Conservation (phyloP, 1,140 invertebrate species). For the Pararge aegeria region DNA sequence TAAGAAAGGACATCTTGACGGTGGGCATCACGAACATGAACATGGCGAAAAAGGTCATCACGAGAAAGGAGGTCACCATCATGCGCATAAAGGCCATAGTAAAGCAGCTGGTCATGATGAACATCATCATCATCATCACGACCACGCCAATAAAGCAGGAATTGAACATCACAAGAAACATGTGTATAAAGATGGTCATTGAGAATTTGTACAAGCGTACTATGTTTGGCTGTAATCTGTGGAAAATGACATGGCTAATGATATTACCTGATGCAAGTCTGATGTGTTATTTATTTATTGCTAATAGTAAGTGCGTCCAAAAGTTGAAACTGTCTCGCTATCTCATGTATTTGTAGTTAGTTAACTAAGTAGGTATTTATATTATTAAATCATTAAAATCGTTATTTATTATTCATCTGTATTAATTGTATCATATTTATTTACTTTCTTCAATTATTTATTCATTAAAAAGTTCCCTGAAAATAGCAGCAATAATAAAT, state of each 20-base stretch:
- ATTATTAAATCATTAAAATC: constrained; percentile 2
- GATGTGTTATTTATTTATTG: constrained; percentile 39
- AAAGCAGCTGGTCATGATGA: constrained; percentile 80
- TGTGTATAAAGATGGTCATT: constrained; percentile 79
- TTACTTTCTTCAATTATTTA: not conserved
- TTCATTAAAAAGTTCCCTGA: no score
- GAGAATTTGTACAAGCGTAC: constrained; percentile 19
- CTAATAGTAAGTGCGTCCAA: constrained; percentile 21
- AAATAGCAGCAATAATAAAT: no score
- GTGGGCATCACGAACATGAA: constrained; percentile 83
- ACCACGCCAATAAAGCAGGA: constrained; percentile 83
- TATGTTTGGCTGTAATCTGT: constrained; percentile 6
- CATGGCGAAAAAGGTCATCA: constrained; percentile 86
- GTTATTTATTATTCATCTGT: not conserved
- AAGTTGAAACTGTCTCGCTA: not conserved
- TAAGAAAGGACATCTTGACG: constrained; percentile 85
- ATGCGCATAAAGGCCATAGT: constrained; percentile 70
- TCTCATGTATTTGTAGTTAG: not conserved
- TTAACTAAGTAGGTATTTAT: constrained; percentile 2
- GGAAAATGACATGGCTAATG: constrained; percentile 22
- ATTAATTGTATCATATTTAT: not conserved
- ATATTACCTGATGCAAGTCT: constrained; percentile 24
- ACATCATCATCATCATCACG: constrained; percentile 81
- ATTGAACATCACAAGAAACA: constrained; percentile 79
- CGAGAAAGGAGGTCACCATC: constrained; percentile 82